Evolutionary conservation across 1,140 invertebrate genomes (phyloP).

Genomic region (Phymorhynchus buccinoides): DNA sequence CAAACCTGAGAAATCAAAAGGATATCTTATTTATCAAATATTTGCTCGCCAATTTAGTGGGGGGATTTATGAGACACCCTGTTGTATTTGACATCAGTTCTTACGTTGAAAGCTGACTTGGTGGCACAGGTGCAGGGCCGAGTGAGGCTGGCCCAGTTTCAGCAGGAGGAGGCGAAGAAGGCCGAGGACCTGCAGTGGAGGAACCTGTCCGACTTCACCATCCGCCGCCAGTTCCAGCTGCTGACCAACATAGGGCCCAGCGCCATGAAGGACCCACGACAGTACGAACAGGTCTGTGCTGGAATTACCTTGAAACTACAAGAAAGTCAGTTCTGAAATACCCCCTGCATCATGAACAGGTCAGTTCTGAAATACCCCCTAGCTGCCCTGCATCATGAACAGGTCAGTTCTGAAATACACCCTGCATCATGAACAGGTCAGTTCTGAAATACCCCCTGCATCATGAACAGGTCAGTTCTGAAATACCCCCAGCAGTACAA

Average conservation of each 20-base stretch:
- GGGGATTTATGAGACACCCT: no score
- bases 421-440: not conserved
- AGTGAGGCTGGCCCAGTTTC: constrained; percentile 55
- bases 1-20: not conserved
- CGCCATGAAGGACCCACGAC: constrained; percentile 75
- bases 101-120: not conserved
- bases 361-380: not conserved
- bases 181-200: constrained; percentile 76
- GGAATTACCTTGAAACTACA: not conserved
- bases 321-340: not conserved
- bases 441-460: not conserved
- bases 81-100: not conserved
- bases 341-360: not conserved
- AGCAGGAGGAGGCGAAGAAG: constrained; percentile 57
- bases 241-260: constrained; percentile 85
- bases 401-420: not conserved
- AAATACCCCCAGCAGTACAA: no score
- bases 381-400: not conserved
- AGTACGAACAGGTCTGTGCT: constrained; percentile 52
- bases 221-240: constrained; percentile 83
- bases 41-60: no score
- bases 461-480: not conserved
- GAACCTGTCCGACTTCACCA: constrained; percentile 80
- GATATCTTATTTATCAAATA: no score
- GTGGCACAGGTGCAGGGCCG: constrained; percentile 41